Base-by-base conservation (phyloP, 1,140 invertebrate species). In the Plectrocnemia conspersa region DNA sequence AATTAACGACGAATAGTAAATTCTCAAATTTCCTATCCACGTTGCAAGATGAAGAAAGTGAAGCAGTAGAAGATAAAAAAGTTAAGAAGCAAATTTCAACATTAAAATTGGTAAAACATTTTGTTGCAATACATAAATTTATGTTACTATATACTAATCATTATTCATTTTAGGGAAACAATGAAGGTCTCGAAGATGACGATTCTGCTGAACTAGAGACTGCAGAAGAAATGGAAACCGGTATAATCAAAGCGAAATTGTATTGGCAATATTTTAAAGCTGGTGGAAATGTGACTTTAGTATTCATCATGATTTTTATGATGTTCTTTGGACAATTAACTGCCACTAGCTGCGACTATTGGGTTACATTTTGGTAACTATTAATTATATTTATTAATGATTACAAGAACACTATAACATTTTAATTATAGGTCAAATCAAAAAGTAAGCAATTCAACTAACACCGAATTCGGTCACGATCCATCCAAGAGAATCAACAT, bases 271-370 rank as follows among this genome's bases (percentile, higher is more conserved):
- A 90, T 64, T 83, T 90, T 46, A 71, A 69, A 50, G 81, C 85
- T 9, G 85, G 82, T 2, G 81, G 82, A 5, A 78, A 82, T 56
- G 80, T 75, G 44, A 78, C 78, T 41, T 64, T 80, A 13, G 69
- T 86, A 10, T 59, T 78, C 9, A 56, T 82, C 0, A 70, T 89
- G 1, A 53, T 80, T 5, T 22, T 83, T 0, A 65, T 86, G 41
- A 89, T 83, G 64, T n/a, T 88, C 2, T 22, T 83, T 1, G 78
- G 86, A 1, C 88, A 91, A 69, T 64, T 80, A 1, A 72, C 81
- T 19, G 86, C 82, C 2, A 86, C 85, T 64, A 75, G 78, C 13
- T 80, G 82, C 45, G 89, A 92, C 69, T 91, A 81, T 68, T 92
- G 88, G 78, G 81, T 91, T 2, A 80, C 85, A 22, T 77, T 76